Base-by-base conservation (phyloP, 2,113 vertebrate genomes). In the Colistium nudipinnis region DNA sequence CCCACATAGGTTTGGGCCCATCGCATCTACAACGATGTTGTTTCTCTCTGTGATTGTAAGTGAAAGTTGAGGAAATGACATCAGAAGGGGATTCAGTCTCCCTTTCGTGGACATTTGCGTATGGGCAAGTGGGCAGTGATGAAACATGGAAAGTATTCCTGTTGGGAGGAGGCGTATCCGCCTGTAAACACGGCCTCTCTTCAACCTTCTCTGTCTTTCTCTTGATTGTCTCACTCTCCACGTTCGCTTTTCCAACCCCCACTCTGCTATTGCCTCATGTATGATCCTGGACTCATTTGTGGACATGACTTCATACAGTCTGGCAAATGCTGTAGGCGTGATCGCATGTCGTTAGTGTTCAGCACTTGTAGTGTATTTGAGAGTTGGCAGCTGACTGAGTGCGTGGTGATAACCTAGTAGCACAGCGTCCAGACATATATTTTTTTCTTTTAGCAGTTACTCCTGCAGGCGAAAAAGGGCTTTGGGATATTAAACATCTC, bases 81-180 rank as follows among this genome's bases (percentile, higher is more conserved):
- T 87, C 85, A 89, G 74, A 73, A 88, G 82, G 77, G 70, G 89
- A 83, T 83, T 81, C 82, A 82, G 7, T 47, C 76, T 68, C 68
- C 51, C 76, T 31, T 81, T 65, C 56, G 17, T 62, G 68, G 70
- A 84, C 73, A 9, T 74, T 81, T 74, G 82, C 51, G 62, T 72
- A 76, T 62, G 82, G 82, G 70, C 79, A 80, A 83, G 76, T 51
- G 71, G 74, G 86, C 83, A 66, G 74, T 92, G 91, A 92, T 84
- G 84, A 87, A 91, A 90, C 86, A 75, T 64, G 91, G 89, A 92
- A 91, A 88, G 88, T 92, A 92, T 91, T 87, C 75, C 72, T 85
- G 76, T 82, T 87, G 84, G 82, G 83, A 90, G 87, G 80, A 85
- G 60, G 81, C 84, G 81, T 48, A 78, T 81, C 76, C 80, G 27